phyloP scores from a whole-genome alignment of 2,888 invertebrate species.

The Cheiracanthium punctorium region DNA sequence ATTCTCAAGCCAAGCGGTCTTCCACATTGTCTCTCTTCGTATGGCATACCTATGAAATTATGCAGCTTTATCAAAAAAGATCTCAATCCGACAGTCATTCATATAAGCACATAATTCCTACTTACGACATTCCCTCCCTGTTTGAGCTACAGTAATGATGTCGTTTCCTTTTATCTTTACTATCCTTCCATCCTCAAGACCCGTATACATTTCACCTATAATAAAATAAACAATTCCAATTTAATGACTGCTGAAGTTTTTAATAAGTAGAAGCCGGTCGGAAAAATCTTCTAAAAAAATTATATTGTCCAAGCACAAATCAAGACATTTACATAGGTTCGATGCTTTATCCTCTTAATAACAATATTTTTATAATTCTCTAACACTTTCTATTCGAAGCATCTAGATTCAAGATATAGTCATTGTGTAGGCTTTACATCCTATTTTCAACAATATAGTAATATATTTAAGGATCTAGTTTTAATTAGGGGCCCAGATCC shows the following conservation, averaged over 20 bases:
- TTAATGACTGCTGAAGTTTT: not conserved
- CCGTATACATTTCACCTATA: constrained; percentile 56
- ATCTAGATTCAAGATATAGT: too few species aligned
- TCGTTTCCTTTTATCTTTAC: constrained; percentile 45
- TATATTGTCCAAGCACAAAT: too few species aligned
- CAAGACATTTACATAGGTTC: too few species aligned
- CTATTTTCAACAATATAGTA: too few species aligned
- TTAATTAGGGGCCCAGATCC: too few species aligned
- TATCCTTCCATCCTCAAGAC: constrained; percentile 60
- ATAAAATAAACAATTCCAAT: not conserved
- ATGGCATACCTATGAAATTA: constrained; percentile 34
- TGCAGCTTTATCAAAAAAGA: not conserved
- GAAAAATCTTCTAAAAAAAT: too few species aligned
- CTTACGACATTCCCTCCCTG: constrained; percentile 63
- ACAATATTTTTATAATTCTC: too few species aligned
- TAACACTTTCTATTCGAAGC: too few species aligned
- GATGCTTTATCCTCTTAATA: too few species aligned
- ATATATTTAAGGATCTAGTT: too few species aligned
- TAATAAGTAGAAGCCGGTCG: not conserved
- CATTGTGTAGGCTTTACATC: too few species aligned
- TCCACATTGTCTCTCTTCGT: constrained; percentile 69
- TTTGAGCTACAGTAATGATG: constrained; percentile 56
- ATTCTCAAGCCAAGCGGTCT: constrained; percentile 71
- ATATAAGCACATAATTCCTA: not conserved
- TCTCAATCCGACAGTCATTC: too few species aligned